These are phyloP conservation scores for Parnassius apollo DNA, from an alignment of 2,888 invertebrate species.

Conservation along the genomic window DNA sequence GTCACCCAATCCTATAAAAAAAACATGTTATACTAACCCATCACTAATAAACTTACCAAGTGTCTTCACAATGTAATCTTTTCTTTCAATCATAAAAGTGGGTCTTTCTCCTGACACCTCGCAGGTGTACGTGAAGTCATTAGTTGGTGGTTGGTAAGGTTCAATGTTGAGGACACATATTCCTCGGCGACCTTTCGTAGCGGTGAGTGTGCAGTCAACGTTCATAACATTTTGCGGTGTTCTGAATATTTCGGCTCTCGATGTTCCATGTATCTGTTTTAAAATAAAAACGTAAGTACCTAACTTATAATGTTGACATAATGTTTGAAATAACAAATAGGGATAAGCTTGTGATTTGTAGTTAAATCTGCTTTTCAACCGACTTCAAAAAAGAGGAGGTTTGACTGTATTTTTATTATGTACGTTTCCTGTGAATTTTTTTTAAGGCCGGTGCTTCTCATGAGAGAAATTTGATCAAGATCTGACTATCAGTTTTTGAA, in stretches of 20 bases:
- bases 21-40: no score
- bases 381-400: no score
- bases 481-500: no score
- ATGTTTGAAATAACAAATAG: no score
- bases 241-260: conserved; percentile 34
- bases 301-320: no score
- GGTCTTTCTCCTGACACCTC: conserved; percentile 70
- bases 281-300: conserved; percentile 20
- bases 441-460: no score
- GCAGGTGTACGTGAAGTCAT: conserved; percentile 48
- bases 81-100: conserved; percentile 47
- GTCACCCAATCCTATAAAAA: no score
- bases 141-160: conserved; percentile 43
- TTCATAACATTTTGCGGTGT: conserved; percentile 42
- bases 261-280: conserved; percentile 42
- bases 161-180: conserved; percentile 48
- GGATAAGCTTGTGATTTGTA: no score
- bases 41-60: conserved; percentile 45
- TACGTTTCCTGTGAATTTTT: no score
- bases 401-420: no score
- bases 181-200: conserved; percentile 40
- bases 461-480: no score
- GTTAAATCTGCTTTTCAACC: no score
- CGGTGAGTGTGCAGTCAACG: conserved; percentile 45
- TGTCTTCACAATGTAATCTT: conserved; percentile 45